Evolutionary conservation across 2,888 invertebrate species (phyloP), one percentile per base, ranked within the genome.

Genomic region (Plusia festucae): DNA sequence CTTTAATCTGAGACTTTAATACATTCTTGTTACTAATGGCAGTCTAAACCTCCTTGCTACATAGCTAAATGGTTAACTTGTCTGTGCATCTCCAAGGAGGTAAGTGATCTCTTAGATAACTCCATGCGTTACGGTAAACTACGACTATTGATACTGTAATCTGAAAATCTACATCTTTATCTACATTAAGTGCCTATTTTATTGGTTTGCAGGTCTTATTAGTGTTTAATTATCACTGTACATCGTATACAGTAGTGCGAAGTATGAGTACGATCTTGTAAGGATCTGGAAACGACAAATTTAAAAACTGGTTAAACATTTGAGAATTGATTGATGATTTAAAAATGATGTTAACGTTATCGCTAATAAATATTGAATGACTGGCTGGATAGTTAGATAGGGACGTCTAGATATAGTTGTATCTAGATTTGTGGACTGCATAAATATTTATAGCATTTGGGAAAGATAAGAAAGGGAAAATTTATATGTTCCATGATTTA

Each of bases 181-280:
- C 67, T 73, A 73, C 30, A 52, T 52, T 62, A 60, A 56, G 57
- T 52, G 57, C 22, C 63, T 71, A 77, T 61, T 64, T 56, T 49
- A 72, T 59, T 60, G 60, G 53, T 52, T 59, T 56, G 30, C 59
- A 56, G 54, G 56, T 46, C 15, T 52, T 55, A 16, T 56, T 24
- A 16, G 20, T 52, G 52, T 46, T 40, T 85, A 91, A 62, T 85
- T 85, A 55, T 93, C 86, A 51, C 84, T 93, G 75, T 93, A 94
- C 91, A 95, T 94, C n/a, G 94, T 94, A 79, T 93, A 94, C 32
- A 95, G 84, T 53, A 95, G 87, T 34, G 95, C 90, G 72, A 94
- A 95, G 73, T 94, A 94, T 1, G 95, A 95, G 73, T 95, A 95
- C 1, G 94, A 94, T 72, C 92, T 87, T 60, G 91, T 90, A 52